phyloP scores from a whole-genome alignment of 2,888 invertebrate genomes.

The Hyppa rectilinea region DNA sequence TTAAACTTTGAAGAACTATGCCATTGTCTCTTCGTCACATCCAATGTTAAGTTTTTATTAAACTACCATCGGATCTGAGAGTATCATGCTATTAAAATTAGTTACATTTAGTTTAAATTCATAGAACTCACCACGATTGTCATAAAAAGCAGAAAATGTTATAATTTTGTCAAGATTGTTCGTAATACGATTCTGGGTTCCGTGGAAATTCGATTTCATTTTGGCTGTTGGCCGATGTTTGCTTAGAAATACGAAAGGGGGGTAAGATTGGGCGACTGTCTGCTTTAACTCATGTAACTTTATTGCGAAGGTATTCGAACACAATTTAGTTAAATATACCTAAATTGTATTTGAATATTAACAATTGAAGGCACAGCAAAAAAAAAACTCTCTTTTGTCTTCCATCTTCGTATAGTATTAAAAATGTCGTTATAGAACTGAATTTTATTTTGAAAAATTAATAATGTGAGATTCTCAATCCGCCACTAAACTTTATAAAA shows the following conservation, averaged over 20 bases:
- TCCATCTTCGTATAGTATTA: not conserved
- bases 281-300: not conserved
- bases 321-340: not conserved
- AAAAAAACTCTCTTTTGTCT: too few relatives aligned
- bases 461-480: too few relatives aligned
- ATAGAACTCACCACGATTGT: slow-evolving; percentile 57
- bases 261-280: too few relatives aligned
- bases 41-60: slow-evolving; percentile 9
- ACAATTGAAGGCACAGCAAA: too few relatives aligned
- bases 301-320: not conserved
- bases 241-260: not conserved
- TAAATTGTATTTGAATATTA: too few relatives aligned
- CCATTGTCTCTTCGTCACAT: slow-evolving; percentile 25
- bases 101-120: slow-evolving; percentile 61
- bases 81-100: slow-evolving; percentile 45
- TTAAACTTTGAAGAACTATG: slow-evolving; percentile 11
- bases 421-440: not conserved
- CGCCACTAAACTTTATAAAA: not conserved
- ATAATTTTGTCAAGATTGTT: slow-evolving; percentile 27
- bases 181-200: slow-evolving; percentile 9
- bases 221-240: not conserved
- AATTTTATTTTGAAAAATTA: not conserved
- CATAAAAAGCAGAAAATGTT: slow-evolving; percentile 55
- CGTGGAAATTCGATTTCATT: not conserved
- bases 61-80: not conserved